These are phyloP conservation scores for Mantis religiosa DNA, from an alignment of 2,888 invertebrate genomes.

Conservation along the genomic window DNA sequence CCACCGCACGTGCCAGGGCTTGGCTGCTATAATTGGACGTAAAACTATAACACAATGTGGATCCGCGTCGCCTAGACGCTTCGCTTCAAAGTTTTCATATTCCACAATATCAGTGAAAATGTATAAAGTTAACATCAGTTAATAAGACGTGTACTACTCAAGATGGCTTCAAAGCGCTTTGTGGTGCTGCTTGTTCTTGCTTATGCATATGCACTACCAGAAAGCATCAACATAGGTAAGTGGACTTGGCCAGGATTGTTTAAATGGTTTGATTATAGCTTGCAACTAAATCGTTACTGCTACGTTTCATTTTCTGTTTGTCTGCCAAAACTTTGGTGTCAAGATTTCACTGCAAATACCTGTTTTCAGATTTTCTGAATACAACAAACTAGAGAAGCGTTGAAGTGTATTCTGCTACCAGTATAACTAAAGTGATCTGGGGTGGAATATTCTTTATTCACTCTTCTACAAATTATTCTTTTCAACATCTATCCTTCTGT, in stretches of 20 bases:
- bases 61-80: neutral
- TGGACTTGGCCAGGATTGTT: neutral
- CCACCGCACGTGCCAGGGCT: neutral
- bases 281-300: too few species aligned
- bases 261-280: neutral
- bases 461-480: too few species aligned
- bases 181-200: neutral
- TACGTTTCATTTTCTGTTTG: too few species aligned
- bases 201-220: neutral
- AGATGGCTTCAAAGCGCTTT: neutral
- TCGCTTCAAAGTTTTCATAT: neutral
- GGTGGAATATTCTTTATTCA: too few species aligned
- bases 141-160: neutral
- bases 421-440: too few species aligned
- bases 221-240: neutral
- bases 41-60: neutral
- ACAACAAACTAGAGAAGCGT: too few species aligned
- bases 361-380: too few species aligned
- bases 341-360: too few species aligned
- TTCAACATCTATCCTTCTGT: too few species aligned
- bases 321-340: too few species aligned
- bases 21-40: neutral
- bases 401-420: too few species aligned
- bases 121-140: neutral
- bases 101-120: neutral